Conservation (phyloP, 2,888 invertebrate genomes). For the Caenorhabditis virilis region DNA sequence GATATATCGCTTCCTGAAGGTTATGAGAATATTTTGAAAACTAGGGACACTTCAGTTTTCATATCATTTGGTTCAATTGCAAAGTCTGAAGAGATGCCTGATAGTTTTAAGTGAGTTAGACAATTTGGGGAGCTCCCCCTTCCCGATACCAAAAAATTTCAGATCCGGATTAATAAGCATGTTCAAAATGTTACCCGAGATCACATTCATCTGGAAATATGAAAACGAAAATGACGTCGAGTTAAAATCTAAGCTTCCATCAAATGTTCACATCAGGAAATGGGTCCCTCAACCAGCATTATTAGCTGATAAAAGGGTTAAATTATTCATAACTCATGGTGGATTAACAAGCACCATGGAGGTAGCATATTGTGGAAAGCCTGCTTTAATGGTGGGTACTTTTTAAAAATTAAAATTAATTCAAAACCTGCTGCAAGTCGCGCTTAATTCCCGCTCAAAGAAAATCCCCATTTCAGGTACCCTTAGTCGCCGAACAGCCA, state of each 20-base stretch:
- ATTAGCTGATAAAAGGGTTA: conserved; percentile 7
- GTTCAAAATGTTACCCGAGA: conserved; percentile 13
- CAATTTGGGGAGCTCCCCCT: no score
- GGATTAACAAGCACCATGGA: conserved; percentile 26
- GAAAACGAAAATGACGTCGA: conserved; percentile 18
- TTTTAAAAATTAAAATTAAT: no score
- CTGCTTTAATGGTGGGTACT: conserved; percentile 9
- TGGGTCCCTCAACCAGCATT: conserved; percentile 31
- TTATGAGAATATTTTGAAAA: conserved; percentile 23
- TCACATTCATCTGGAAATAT: conserved; percentile 38
- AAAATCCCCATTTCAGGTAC: conserved; percentile 7
- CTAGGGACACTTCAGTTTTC: conserved; percentile 26
- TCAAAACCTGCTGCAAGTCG: no score
- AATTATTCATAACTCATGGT: conserved; percentile 25
- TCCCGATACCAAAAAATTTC: conserved; percentile 26
- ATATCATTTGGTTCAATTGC: conserved; percentile 15
- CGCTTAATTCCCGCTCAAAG: no score
- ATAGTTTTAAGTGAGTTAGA: no score
- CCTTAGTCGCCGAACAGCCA: conserved; percentile 19
- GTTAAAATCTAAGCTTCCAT: conserved; percentile 8
- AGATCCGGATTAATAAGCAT: conserved; percentile 10
- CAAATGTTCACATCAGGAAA: conserved; percentile 16
- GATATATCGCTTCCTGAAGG: conserved; percentile 5
- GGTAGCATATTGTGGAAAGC: conserved; percentile 25
- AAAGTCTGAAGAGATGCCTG: no score